These are phyloP conservation scores for Opisthocomus hoazin DNA, from an alignment of 2,113 vertebrate genomes.

Conservation along the genomic window DNA sequence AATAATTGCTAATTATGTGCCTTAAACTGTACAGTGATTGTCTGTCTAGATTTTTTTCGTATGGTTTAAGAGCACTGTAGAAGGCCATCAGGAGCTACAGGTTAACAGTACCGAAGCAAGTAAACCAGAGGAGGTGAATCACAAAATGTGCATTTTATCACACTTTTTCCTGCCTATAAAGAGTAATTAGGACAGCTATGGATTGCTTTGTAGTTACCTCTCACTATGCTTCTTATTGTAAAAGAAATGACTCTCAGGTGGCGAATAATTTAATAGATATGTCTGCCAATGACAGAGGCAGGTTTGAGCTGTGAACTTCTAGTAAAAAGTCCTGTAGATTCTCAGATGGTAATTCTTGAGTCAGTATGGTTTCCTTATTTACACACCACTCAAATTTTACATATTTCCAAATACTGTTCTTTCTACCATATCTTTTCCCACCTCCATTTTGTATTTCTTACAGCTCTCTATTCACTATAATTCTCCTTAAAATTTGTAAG, in stretches of 20 bases:
- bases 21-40: constrained; percentile 48
- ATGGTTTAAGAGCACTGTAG: not conserved
- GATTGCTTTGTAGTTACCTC: constrained; percentile 25
- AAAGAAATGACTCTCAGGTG: constrained; percentile 23
- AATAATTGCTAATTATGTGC: constrained; percentile 67
- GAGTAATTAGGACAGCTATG: constrained; percentile 3
- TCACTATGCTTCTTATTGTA: constrained; percentile 1
- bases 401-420: not conserved
- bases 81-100: not conserved
- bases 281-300: not conserved
- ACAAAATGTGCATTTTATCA: constrained; percentile 15
- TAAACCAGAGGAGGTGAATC: not conserved
- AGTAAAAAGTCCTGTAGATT: not conserved
- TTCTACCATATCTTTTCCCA: not conserved
- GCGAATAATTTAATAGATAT: constrained; percentile 34
- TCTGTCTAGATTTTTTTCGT: not conserved
- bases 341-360: not conserved
- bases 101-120: not conserved
- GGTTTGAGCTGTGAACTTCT: not conserved
- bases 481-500: constrained; percentile 3
- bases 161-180: not conserved
- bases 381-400: not conserved
- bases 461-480: not conserved
- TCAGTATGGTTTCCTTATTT: not conserved
- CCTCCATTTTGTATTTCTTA: not conserved